phyloP scores from a whole-genome alignment of 2,888 invertebrate genomes.

The Euplexia lucipara region DNA sequence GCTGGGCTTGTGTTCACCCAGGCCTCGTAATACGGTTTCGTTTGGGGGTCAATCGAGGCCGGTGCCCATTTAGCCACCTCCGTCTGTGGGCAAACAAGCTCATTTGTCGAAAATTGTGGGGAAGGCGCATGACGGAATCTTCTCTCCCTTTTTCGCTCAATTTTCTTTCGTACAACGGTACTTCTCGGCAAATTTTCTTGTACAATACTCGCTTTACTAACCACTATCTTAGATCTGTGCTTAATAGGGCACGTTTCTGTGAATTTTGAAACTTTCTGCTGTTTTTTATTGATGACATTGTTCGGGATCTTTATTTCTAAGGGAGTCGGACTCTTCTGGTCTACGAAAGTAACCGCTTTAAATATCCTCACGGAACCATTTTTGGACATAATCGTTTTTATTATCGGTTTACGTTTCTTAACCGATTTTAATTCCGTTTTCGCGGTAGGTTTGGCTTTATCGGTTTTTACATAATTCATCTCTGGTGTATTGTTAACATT shows the following conservation, averaged over 20 bases:
- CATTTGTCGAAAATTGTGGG: conserved; percentile 11
- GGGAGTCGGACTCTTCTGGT: conserved; percentile 62
- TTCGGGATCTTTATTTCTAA: conserved; percentile 75
- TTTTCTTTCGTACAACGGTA: conserved; percentile 32
- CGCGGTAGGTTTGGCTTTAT: conserved; percentile 4
- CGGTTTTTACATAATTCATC: conserved; percentile 5
- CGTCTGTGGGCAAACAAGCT: conserved; percentile 69
- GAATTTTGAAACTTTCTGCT: conserved; percentile 52
- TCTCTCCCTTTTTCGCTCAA: conserved; percentile 19
- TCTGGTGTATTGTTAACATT: conserved; percentile 8
- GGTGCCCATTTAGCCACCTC: conserved; percentile 84
- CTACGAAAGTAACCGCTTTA: conserved; percentile 79
- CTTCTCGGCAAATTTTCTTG: conserved; percentile 46
- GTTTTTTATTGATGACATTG: conserved; percentile 29
- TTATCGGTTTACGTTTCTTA: conserved; percentile 65
- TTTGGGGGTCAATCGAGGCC: conserved; percentile 70
- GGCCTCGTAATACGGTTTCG: conserved; percentile 84
- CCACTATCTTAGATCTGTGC: conserved; percentile 34
- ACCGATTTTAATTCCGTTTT: conserved; percentile 25
- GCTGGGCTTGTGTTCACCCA: conserved; percentile 82
- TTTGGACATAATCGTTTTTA: conserved; percentile 72
- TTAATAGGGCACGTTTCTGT: conserved; percentile 42
- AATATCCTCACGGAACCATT: conserved; percentile 66
- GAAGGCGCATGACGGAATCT: conserved; percentile 30
- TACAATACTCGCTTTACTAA: not conserved